These are phyloP conservation scores for Halocaridina rubra DNA, from an alignment of 2,888 invertebrate species.

Conservation along the genomic window DNA sequence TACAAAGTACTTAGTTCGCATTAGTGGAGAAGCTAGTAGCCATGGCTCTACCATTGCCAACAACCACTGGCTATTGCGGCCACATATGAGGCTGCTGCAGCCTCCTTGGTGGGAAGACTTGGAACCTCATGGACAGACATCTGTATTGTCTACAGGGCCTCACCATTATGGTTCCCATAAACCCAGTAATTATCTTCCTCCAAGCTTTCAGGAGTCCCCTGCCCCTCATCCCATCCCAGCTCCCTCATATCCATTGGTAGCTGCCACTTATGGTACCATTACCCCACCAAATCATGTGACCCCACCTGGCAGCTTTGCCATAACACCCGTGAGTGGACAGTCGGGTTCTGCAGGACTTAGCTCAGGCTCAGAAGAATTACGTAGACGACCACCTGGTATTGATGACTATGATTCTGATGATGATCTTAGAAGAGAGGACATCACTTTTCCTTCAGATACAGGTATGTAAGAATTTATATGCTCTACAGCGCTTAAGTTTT, in stretches of 20 bases:
- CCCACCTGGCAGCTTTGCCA: constrained; percentile 60
- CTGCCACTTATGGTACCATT: constrained; percentile 54
- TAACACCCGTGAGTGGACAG: constrained; percentile 60
- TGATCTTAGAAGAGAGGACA: constrained; percentile 86
- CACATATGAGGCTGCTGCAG: constrained; percentile 87
- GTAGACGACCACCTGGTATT: constrained; percentile 72
- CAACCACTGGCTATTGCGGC: constrained; percentile 82
- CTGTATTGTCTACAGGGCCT: constrained; percentile 17
- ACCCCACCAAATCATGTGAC: constrained; percentile 58
- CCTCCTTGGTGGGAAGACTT: constrained; percentile 98
- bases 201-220: constrained; percentile 37
- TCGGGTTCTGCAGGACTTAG: constrained; percentile 59
- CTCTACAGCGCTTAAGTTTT: too few relatives aligned
- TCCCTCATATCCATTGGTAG: constrained; percentile 25
- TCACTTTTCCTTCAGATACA: constrained; percentile 80
- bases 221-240: constrained; percentile 12
- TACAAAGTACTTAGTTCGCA: constrained; percentile 46
- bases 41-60: constrained; percentile 65
- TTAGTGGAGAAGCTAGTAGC: constrained; percentile 33
- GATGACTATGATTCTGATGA: constrained; percentile 90
- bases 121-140: constrained; percentile 69
- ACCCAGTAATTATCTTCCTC: constrained; percentile 21
- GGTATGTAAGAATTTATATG: constrained; percentile 43
- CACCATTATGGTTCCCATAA: constrained; percentile 39
- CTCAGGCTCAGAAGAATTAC: constrained; percentile 72